A percentile compares a stretch with the other conserved stretches of the same genome.
Conservation (phyloP, 2,113 vertebrate genomes). For the Suncus etruscus region DNA sequence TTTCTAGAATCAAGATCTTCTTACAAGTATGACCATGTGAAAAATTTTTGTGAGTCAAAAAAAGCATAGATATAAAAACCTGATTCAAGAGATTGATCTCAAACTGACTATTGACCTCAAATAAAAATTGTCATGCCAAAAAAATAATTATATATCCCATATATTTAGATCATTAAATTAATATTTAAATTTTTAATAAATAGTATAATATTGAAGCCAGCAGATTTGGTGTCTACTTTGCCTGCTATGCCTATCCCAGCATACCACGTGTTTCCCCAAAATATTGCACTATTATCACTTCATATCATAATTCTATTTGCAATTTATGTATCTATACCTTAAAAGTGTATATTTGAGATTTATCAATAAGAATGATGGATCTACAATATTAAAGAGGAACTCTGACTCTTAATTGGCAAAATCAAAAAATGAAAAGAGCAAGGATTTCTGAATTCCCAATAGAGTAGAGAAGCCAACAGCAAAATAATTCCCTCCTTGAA, state of each 20-base stretch:
- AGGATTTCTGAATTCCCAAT: not conserved
- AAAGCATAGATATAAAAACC: not conserved
- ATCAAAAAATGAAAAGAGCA: not conserved
- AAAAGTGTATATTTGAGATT: not conserved
- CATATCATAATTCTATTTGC: not conserved
- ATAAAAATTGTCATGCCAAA: not conserved
- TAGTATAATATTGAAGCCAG: not conserved
- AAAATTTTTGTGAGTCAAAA: not conserved
- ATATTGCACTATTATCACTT: not conserved
- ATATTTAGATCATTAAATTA: not conserved
- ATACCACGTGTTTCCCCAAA: too few relatives aligned
- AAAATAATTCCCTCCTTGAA: too few relatives aligned
- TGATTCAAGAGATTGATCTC: too few relatives aligned
- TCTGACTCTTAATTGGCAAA: not conserved
- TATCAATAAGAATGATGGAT: not conserved
- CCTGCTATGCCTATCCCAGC: too few relatives aligned
- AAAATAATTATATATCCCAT: not conserved
- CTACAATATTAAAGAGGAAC: not conserved
- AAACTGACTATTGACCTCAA: not conserved
- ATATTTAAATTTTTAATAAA: slow-evolving; percentile 21
- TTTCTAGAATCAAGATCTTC: not conserved
- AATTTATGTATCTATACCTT: not conserved
- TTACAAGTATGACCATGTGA: not conserved
- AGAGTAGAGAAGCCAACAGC: too few relatives aligned
- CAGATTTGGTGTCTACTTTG: too few relatives aligned